Evolutionary conservation across 2,113 vertebrate species (phyloP).

Genomic region (Indicator indicator): DNA sequence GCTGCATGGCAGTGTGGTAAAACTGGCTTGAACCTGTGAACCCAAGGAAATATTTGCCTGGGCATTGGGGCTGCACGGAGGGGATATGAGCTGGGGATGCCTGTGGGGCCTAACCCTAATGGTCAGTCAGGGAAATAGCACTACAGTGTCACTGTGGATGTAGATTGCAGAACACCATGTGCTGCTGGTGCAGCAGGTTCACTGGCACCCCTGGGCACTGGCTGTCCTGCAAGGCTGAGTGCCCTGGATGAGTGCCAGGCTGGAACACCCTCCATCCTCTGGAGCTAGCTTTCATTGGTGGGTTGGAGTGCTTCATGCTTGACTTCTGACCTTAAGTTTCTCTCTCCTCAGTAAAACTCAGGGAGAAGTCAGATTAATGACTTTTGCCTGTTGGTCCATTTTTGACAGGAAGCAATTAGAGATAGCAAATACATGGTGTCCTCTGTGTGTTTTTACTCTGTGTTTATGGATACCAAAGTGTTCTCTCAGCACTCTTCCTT

Average conservation of each 20-base stretch:
- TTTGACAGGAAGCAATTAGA: conserved; percentile 40
- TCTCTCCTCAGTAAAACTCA: background rate
- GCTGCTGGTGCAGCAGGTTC: background rate
- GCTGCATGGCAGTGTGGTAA: background rate
- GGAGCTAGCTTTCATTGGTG: background rate
- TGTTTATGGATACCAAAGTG: conserved; percentile 46
- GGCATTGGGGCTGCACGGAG: fast-evolving
- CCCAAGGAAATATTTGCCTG: background rate
- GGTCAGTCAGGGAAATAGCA: fast-evolving
- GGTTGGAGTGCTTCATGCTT: background rate
- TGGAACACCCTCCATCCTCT: fast-evolving
- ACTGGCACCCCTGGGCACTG: fast-evolving
- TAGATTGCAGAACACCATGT: fast-evolving
- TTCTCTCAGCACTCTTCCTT: conserved; percentile 33
- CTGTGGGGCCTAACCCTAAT: background rate
- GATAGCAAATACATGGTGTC: background rate
- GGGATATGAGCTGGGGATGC: background rate
- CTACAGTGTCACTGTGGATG: background rate
- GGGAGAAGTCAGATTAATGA: conserved; percentile 43
- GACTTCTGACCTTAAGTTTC: background rate
- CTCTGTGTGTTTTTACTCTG: conserved; percentile 36
- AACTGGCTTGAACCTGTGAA: background rate
- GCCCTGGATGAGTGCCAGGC: background rate
- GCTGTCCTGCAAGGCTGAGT: no score
- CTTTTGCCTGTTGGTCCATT: conserved; percentile 37